Base-by-base conservation (phyloP, 2,888 invertebrate genomes). In the Chesias legatella region DNA sequence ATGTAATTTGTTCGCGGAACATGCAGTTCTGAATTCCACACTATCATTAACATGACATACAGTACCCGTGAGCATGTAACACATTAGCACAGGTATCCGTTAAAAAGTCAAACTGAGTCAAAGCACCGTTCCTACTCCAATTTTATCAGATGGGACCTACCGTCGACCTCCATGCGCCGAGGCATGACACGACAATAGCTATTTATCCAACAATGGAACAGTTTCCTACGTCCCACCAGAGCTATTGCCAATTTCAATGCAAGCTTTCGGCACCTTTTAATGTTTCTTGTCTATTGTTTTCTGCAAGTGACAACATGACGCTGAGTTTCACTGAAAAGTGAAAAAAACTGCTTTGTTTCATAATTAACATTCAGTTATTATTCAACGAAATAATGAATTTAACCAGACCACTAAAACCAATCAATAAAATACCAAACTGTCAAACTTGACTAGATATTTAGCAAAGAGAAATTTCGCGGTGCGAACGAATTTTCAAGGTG, bases 401-500 rank as follows among this genome's bases (percentile, higher is more conserved):
- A 13, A n/a, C 32, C 20, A 23, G 23, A 33, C 24, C 23, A 45
- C 29, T 37, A 37, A 48, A 52, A 52, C 55, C 40, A 55, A 58
- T 56, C 56, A 52, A 32, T 17, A 34, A 43, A 25, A 49, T 53
- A 45, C 35, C 51, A 34, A 37, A 45, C 45, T 32, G 46, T 50
- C 44, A 41, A 43, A 40, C 32, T 48, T 58, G 61, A 59, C 52
- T 51, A 66, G 48, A 42, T 42, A 48, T 75, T 71, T 72, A 67
- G 70, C 64, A 80, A 45, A 80, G 60, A 63, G 49, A 61, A 64
- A 74, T 71, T 78, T 78, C 68, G 68, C 72, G 73, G 66, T 63
- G 53, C 59, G 58, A 55, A 64, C 63, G 59, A 66, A 79, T 80
- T 81, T 78, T 78, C 82, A 83, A 79, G 82, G 83, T 77, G 64